Evolutionary conservation across 2,113 vertebrate species (phyloP), one percentile per base, ranked within the genome.

Genomic region (Eulemur macaco): DNA sequence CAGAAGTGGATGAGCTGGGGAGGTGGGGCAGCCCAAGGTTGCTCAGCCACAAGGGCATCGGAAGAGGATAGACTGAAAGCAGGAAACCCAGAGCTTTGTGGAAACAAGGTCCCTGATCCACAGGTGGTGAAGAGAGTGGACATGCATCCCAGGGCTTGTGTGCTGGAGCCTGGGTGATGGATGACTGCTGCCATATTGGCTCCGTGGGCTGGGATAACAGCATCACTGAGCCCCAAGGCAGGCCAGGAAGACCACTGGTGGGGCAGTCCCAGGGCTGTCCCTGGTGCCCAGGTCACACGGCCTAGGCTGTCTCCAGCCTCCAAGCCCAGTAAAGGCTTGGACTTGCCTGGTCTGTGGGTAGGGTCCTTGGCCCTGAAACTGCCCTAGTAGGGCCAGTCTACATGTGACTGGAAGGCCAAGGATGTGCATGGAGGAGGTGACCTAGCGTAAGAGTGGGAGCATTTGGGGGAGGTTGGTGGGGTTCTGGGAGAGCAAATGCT

Each of bases 201-300:
- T 97, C 88, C 27, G 37, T 81, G 37, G 27, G 34, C 37, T 82
- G 50, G 80, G 82, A 76, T 91, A 82, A 85, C 34, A 81, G 83
- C 17, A 3, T 39, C 11, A 0, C 25, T 21, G 12, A n/a, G 64
- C 85, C 37, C 8, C 58, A 12, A 9, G 69, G 82, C 54, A 37
- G 74, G 56, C 77, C 17, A 37, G 64, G 91, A 82, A 34, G n/a
- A 23, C 31, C 0, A 12, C 52, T 66, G 37, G 11, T 21, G 54
- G 50, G 71, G 47, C 58, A 82, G 78, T 27, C 21, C 20, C 15
- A 21, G 31, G 52, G 50, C 37, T 42, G 37, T 45, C 68, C 73
- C 66, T 18, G 12, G 34, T 86, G 82, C n/a, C 68, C 42, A 56
- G 37, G n/a, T 94, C 66, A 39, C 25, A 50, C 0, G 20, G 69